These are phyloP conservation scores for Phodopus roborovskii DNA, from an alignment of 2,113 vertebrate species.

Conservation along the genomic window DNA sequence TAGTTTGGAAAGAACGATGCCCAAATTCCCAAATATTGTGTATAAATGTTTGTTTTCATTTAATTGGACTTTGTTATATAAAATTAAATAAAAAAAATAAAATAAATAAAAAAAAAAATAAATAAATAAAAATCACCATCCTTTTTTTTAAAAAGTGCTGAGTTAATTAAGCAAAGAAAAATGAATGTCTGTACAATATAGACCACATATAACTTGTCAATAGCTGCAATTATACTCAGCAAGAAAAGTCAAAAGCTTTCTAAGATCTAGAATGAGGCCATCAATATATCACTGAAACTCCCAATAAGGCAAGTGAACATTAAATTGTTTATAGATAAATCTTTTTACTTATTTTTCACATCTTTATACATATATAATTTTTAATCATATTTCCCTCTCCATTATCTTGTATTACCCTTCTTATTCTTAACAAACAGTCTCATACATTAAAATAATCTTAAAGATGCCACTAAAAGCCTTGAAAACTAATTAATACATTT, in stretches of 20 bases:
- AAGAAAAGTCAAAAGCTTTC: background rate
- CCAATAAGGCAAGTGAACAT: background rate
- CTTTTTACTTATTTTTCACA: background rate
- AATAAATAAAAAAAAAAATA: too few relatives aligned
- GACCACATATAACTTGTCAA: background rate
- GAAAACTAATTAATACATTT: background rate
- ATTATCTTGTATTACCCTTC: background rate
- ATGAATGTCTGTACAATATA: background rate
- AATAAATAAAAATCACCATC: background rate
- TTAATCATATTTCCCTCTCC: background rate
- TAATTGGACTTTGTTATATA: too few relatives aligned
- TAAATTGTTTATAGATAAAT: background rate
- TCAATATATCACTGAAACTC: background rate
- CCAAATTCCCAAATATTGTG: too few relatives aligned
- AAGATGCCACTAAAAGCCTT: background rate
- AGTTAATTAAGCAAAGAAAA: background rate
- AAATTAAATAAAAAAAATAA: too few relatives aligned
- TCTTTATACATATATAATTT: background rate
- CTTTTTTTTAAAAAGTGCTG: background rate
- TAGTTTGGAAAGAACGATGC: too few relatives aligned
- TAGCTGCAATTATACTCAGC: background rate
- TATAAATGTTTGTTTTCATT: too few relatives aligned
- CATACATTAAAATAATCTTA: background rate
- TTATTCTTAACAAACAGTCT: background rate
- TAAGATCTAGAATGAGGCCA: background rate